A percentile compares a stretch with the other conserved stretches of the same genome.
Conservation (phyloP, 1,140 invertebrate species). For the Apis laboriosa region DNA sequence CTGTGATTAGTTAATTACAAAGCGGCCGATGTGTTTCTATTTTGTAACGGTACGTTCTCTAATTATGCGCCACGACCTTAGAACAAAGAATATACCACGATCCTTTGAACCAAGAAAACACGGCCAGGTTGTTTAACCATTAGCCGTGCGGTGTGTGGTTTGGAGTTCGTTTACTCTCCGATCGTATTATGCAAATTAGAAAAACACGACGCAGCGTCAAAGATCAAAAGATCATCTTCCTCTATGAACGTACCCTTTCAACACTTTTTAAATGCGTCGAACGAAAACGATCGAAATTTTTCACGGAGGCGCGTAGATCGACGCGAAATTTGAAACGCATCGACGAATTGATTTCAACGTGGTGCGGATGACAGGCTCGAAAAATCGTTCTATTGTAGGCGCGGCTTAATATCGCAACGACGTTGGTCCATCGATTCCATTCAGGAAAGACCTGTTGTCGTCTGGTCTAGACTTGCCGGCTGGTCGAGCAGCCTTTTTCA, state of each 20-base stretch:
- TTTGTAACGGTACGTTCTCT: constrained; percentile 49
- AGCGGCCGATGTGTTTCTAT: constrained; percentile 15
- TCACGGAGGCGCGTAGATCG: no score
- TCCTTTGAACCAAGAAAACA: constrained; percentile 2
- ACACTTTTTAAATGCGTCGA: no score
- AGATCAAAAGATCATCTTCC: no score
- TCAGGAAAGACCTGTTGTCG: constrained; percentile 43
- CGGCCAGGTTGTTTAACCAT: background rate
- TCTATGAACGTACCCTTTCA: no score
- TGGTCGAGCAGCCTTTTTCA: constrained; percentile 47
- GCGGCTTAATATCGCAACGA: constrained; percentile 24
- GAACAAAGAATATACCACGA: constrained; percentile 16
- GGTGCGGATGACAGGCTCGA: constrained; percentile 5
- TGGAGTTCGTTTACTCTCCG: background rate
- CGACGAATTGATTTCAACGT: background rate
- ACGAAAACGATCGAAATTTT: background rate
- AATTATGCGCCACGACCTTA: constrained; percentile 32
- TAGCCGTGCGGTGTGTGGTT: background rate
- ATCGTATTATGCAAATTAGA: constrained; percentile 15
- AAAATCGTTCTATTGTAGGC: constrained; percentile 25
- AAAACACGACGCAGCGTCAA: background rate
- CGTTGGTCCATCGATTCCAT: constrained; percentile 33
- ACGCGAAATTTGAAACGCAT: background rate
- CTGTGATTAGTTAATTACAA: constrained; percentile 59
- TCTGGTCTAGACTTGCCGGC: constrained; percentile 47